Evolutionary conservation across 2,888 invertebrate species (phyloP).

Genomic region (Tricholauxania praeusta): DNA sequence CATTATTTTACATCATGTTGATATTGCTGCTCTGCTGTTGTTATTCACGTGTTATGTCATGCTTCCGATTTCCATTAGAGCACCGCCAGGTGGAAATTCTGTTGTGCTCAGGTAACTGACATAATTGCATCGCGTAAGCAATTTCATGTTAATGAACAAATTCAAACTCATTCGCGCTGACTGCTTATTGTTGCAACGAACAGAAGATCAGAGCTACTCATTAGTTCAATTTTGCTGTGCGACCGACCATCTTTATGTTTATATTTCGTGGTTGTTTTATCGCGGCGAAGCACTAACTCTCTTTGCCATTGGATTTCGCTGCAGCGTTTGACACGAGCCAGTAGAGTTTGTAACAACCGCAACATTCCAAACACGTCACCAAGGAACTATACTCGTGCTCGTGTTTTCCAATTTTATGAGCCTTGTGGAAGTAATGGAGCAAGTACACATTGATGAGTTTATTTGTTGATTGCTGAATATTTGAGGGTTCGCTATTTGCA

Average conservation of each 20-base stretch:
- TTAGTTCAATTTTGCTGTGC: slow-evolving; percentile 12
- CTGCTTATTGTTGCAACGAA: not conserved
- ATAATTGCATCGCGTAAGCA: slow-evolving; percentile 27
- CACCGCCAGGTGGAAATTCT: slow-evolving; percentile 17
- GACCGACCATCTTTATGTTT: slow-evolving; percentile 16
- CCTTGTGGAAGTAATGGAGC: too few relatives aligned
- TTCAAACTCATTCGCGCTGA: not conserved
- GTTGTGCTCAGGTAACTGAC: slow-evolving; percentile 30
- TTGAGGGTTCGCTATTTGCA: too few relatives aligned
- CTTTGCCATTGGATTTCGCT: slow-evolving; percentile 12
- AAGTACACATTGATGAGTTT: too few relatives aligned
- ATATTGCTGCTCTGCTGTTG: not conserved
- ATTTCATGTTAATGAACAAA: slow-evolving; percentile 25
- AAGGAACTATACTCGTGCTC: too few relatives aligned
- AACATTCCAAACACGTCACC: too few relatives aligned
- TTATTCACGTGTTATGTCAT: slow-evolving; percentile 19
- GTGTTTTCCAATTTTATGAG: too few relatives aligned
- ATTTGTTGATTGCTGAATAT: too few relatives aligned
- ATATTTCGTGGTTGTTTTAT: not conserved
- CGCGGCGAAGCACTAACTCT: not conserved
- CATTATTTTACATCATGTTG: too few relatives aligned
- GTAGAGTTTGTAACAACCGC: too few relatives aligned
- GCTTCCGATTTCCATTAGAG: slow-evolving; percentile 26
- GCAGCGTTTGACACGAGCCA: slow-evolving; percentile 23
- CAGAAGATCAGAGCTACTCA: slow-evolving; percentile 8